Evolutionary conservation across 2,888 invertebrate genomes (phyloP).

Genomic region (Plebejus argus): DNA sequence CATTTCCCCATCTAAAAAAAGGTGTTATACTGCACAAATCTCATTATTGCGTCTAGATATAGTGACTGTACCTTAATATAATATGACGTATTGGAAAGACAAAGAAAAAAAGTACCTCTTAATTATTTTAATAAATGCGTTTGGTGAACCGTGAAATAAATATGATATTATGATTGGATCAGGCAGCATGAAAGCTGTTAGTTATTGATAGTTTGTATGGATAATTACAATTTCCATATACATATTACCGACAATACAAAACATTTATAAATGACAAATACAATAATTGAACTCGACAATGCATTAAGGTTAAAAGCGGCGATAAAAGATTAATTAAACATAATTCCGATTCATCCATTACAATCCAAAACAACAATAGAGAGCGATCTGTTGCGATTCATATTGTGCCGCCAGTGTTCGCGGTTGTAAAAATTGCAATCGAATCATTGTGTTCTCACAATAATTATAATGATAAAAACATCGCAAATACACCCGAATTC

Average conservation of each 20-base stretch:
- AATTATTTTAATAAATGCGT: not conserved
- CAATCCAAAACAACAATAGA: slow-evolving; percentile 45
- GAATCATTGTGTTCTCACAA: slow-evolving; percentile 51
- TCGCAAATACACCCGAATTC: slow-evolving; percentile 44
- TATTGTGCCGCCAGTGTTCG: slow-evolving; percentile 57
- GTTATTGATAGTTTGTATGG: not conserved
- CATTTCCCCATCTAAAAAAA: too few relatives aligned
- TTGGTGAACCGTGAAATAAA: not conserved
- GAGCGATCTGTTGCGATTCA: slow-evolving; percentile 59
- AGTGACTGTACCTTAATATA: not conserved
- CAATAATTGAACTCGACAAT: slow-evolving; percentile 26
- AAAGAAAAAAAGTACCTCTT: not conserved
- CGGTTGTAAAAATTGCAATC: slow-evolving; percentile 58
- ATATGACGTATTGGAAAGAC: not conserved
- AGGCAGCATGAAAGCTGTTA: not conserved
- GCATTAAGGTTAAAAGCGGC: slow-evolving; percentile 1
- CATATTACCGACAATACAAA: not conserved
- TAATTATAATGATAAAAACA: slow-evolving; percentile 57
- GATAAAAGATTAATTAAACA: slow-evolving; percentile 44
- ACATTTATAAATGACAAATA: slow-evolving; percentile 22
- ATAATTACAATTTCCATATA: slow-evolving; percentile 2
- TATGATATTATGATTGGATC: not conserved
- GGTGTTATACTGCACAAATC: not conserved
- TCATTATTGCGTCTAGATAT: not conserved
- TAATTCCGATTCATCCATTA: slow-evolving; percentile 44